Evolutionary conservation across 1,140 invertebrate genomes (phyloP).

Genomic region (Camponotus floridanus): DNA sequence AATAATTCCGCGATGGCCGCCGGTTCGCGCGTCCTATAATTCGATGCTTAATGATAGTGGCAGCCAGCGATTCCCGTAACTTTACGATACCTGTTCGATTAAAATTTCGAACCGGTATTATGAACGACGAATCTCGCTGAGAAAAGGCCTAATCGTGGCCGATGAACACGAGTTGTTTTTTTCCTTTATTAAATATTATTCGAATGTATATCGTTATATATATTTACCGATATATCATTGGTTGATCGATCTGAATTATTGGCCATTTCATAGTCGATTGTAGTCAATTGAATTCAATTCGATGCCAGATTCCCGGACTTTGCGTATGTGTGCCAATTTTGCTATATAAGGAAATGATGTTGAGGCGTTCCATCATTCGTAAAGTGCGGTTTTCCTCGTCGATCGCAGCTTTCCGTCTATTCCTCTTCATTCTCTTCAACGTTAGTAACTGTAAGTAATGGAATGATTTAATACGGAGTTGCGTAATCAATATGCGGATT

Average conservation of each 20-base stretch:
- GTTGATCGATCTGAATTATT: background rate
- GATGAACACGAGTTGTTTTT: background rate
- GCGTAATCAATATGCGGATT: background rate
- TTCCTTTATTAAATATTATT: background rate
- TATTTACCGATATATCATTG: constrained; percentile 1
- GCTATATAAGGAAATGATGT: constrained; percentile 43
- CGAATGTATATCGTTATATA: background rate
- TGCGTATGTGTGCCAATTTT: constrained; percentile 5
- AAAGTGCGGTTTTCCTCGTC: constrained; percentile 3
- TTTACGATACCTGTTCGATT: constrained; percentile 25
- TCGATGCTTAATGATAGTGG: constrained; percentile 51
- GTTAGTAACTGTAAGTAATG: background rate
- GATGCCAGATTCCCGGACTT: background rate
- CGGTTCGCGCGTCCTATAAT: constrained; percentile 32
- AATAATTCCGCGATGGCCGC: constrained; percentile 41
- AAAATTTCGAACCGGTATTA: constrained; percentile 49
- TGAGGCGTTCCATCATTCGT: background rate
- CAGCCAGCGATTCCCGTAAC: constrained; percentile 33
- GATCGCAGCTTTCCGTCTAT: background rate
- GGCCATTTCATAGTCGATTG: background rate
- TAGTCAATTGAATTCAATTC: constrained; percentile 21
- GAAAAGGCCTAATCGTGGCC: background rate
- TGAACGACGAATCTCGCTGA: background rate
- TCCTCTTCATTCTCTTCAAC: background rate
- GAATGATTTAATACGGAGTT: background rate